Percentiles rank a stretch among this genome's conserved stretches.
Evolutionary conservation across 37 sponge, comb jelly and placozoan species (phyloP).

Genomic region (Haliclona indistincta): DNA sequence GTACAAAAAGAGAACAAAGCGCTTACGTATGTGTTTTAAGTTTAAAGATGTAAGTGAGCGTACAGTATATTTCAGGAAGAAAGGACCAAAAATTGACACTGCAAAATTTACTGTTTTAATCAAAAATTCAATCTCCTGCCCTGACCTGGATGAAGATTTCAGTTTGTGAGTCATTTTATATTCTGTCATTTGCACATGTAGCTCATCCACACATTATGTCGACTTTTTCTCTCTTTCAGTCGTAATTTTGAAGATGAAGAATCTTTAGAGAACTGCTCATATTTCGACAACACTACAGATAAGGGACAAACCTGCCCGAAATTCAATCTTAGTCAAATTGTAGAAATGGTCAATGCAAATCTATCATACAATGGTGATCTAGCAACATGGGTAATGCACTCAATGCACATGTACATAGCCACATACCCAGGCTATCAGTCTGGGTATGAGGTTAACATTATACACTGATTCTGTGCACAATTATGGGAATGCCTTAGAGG

Average conservation of each 20-base stretch:
- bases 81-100: constrained; percentile 54
- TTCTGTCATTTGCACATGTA: no score
- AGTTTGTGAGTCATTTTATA: constrained; percentile 62
- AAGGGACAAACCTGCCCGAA: constrained; percentile 56
- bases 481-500: no score
- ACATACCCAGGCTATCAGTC: no score
- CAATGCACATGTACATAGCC: no score
- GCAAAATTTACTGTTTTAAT: constrained; percentile 76
- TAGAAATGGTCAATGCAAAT: constrained; percentile 39
- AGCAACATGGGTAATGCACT: constrained; percentile 16
- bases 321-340: constrained; percentile 49
- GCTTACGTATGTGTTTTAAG: constrained; percentile 52
- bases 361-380: constrained; percentile 9
- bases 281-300: constrained; percentile 12
- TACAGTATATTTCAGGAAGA: constrained; percentile 11
- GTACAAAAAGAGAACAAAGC: constrained; percentile 42
- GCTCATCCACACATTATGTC: no score
- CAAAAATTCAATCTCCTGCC: constrained; percentile 80
- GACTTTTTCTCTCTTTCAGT: no score
- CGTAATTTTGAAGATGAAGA: constrained; percentile 24
- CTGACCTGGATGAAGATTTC: constrained; percentile 18
- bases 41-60: no score
- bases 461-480: constrained; percentile 7
- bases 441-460: no score
- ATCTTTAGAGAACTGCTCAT: constrained; percentile 23